Evolutionary conservation across 2,797 vertebrate genomes (phyloP).

Genomic region (Sebastes aleutianus): DNA sequence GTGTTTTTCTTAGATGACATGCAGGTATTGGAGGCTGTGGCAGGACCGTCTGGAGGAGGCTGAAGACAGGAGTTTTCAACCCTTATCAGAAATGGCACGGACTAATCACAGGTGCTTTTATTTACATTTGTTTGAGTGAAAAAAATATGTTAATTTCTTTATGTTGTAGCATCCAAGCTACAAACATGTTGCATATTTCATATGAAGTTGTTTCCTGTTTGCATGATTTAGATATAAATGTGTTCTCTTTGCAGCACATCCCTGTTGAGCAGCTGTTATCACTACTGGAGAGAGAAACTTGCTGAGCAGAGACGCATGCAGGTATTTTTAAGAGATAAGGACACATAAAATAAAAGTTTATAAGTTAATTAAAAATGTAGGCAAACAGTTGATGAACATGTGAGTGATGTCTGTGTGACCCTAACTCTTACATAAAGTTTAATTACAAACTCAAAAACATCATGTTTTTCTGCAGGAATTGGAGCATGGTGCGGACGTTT

Average conservation of each 20-base stretch:
- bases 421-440: background rate
- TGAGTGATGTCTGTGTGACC: background rate
- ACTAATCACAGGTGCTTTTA: constrained; percentile 80
- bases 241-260: constrained; percentile 64
- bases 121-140: background rate
- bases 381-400: background rate
- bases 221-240: background rate
- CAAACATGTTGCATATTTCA: background rate
- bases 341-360: background rate
- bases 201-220: background rate
- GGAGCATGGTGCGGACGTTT: constrained; percentile 64
- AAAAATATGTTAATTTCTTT: background rate
- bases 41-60: constrained; percentile 80
- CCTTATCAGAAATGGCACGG: constrained; percentile 66
- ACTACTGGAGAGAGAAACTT: constrained; percentile 73
- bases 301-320: constrained; percentile 63
- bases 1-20: constrained; percentile 75
- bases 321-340: constrained; percentile 63
- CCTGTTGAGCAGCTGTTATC: constrained; percentile 71
- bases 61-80: constrained; percentile 79
- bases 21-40: constrained; percentile 87
- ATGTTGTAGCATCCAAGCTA: background rate
- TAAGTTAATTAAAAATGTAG: background rate
- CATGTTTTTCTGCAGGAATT: constrained; percentile 59
- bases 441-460: background rate